Percentiles rank a stretch among this genome's conserved stretches.
phyloP scores from a whole-genome alignment of 2,888 invertebrate species.

The Frankliniella fusca region DNA sequence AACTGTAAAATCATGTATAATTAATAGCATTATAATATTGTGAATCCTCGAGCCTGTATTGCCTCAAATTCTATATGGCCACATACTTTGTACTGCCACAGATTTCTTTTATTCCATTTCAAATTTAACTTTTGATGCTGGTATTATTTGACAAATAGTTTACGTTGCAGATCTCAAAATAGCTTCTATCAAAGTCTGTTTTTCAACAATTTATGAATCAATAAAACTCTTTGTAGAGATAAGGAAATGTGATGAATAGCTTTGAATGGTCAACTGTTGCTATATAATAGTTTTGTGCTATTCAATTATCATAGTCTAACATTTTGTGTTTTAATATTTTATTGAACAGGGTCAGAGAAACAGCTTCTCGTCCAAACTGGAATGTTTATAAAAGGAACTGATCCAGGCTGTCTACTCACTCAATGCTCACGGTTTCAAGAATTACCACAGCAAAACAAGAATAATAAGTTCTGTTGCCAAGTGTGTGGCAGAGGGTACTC shows the following conservation, averaged over 20 bases:
- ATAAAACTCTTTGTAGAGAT: background rate
- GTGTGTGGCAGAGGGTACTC: constrained; percentile 47
- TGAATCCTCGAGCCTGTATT: too few relatives aligned
- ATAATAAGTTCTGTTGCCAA: constrained; percentile 41
- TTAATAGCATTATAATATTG: too few relatives aligned
- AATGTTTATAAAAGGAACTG: too few relatives aligned
- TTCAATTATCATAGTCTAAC: background rate
- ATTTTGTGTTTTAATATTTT: constrained; percentile 12
- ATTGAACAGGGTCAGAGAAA: background rate
- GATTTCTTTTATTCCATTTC: too few relatives aligned
- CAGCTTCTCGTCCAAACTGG: too few relatives aligned
- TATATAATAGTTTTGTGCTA: background rate
- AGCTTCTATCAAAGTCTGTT: background rate
- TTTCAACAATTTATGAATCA: background rate
- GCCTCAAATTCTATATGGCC: too few relatives aligned
- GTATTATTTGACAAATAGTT: background rate
- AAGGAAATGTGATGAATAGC: background rate
- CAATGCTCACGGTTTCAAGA: too few relatives aligned
- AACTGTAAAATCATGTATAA: too few relatives aligned
- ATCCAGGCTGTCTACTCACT: too few relatives aligned
- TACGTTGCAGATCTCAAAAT: background rate
- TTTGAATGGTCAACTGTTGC: background rate
- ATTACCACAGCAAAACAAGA: constrained; percentile 30
- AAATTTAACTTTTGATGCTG: too few relatives aligned
- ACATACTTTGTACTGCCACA: too few relatives aligned